Evolutionary conservation across 1,140 invertebrate genomes (phyloP).

Genomic region (Panulirus ornatus): DNA sequence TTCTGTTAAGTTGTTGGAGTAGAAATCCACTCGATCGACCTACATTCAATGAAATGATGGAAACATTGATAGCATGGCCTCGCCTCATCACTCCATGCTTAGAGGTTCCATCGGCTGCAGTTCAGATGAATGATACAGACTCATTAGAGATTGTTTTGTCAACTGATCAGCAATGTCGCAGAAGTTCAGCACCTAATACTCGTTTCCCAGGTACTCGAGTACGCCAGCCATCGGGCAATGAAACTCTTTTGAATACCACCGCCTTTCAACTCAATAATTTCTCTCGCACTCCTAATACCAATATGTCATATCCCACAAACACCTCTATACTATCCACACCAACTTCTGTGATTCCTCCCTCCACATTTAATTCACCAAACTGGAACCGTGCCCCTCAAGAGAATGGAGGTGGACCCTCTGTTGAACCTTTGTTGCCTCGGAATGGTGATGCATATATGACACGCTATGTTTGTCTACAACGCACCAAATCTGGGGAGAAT

Average conservation of each 20-base stretch:
- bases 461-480: conserved; percentile 68
- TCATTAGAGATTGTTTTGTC: conserved; percentile 56
- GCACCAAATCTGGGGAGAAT: conserved; percentile 61
- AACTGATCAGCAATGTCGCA: conserved; percentile 26
- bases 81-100: conserved; percentile 68
- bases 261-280: conserved; percentile 14
- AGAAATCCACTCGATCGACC: conserved; percentile 85
- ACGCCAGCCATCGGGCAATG: conserved; percentile 23
- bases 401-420: conserved; percentile 68
- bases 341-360: conserved; percentile 27
- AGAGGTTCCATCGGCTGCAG: conserved; percentile 62
- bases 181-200: conserved; percentile 50
- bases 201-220: conserved; percentile 41
- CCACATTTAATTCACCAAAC: conserved; percentile 23
- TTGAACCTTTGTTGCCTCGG: conserved; percentile 68
- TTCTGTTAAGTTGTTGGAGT: conserved; percentile 89
- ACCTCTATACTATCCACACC: conserved; percentile 17
- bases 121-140: conserved; percentile 68
- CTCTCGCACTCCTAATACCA: conserved; percentile 2
- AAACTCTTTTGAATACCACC: conserved; percentile 24
- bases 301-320: conserved; percentile 4
- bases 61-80: conserved; percentile 54
- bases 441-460: conserved; percentile 67
- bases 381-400: conserved; percentile 66
- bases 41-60: conserved; percentile 82